Evolutionary conservation across 1,140 invertebrate species (phyloP), one percentile per base, ranked within the genome.

Genomic region (Drosophila tropicalis): DNA sequence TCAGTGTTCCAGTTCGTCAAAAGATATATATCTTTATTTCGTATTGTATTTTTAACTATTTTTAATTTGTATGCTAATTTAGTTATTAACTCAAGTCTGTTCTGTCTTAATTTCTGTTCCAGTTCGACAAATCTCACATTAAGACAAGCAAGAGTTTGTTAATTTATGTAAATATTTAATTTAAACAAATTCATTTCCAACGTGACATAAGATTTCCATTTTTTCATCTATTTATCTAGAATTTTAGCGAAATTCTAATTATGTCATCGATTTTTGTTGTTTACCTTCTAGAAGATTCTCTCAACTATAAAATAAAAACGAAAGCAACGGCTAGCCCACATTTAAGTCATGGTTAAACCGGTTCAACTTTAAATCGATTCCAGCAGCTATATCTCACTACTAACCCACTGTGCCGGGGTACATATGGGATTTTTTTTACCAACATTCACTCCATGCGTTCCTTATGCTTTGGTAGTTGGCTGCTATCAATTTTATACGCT

Each of bases 401-500:
- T 86, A 86, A 86, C 83, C 82, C 72, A 87, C 66, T 87, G 44
- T 47, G 15, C 44, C 7, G 3, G 9, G 44, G 34, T 65, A 62
- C 13, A 7, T 19, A 36, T 22, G 15, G 55, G 51, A 44, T 36
- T 64, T 66, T 57, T 76, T 58, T 81, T 70, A 73, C 81, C 81
- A 71, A 47, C 29, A 67, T 44, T 41, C 32, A 39, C 47, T 55
- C 5, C 6, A 29, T 29, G 29, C 29, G 29, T 70, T 70, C 55
- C 65, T 71, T 72, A 77, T 76, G 70, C 58, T 74, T 58, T 81
- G 62, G 83, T 79, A 75, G 76, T 51, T 51, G 44, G 44, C 5
- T 78, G 78, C 71, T 57, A 83, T 86, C 79, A 80, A 75, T 54
- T 67, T 74, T 58, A 70, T 62, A 62, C 72, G 79, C 76, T 86